Base-by-base conservation (phyloP, 2,888 invertebrate species). In the Omphaloscelis lunosa region DNA sequence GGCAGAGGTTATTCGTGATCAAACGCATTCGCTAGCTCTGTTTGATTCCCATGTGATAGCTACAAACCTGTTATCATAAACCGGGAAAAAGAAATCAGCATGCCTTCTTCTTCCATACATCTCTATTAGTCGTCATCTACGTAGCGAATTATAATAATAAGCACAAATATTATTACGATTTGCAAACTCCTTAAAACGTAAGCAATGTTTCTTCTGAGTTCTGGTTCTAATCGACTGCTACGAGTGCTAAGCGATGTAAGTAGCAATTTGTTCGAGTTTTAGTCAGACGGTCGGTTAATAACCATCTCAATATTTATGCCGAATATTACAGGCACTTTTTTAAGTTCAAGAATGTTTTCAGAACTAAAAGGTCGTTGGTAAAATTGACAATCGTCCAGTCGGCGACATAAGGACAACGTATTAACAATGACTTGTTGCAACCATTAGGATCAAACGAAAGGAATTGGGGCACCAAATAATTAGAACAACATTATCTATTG, bases 401-500 rank as follows among this genome's bases (percentile, higher is more conserved):
- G 20, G 67, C 51, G 61, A 63, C 70, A 69, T 68, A 68, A 58
- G 65, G 72, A 67, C 59, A 67, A 27, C 48, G 39, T 58, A 72
- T 75, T 67, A 39, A 53, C 56, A 15, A 17, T 23, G 56, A 86
- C 79, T 85, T 66, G 73, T 77, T 78, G 76, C 59, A 63, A 34
- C 75, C 79, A 75, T 79, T 74, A 74, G 70, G 45, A 67, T n/a
- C 48, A 41, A 20, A 70, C 39, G 39, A 17, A 27, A 62, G 53
- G 12, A 66, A 69, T 4, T 61, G 78, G 80, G 69, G 75, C 81
- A 77, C 59, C 63, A 39, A 85, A 85, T 84, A 88, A 88, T 88
- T 88, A 87, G 87, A 75, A 78, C 51, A 45, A 53, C 62, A 67
- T 79, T 79, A 88, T 88, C 88, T 87, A 78, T 72, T 73, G 88